Base-by-base conservation (phyloP, 2,797 vertebrate genomes). In the Phalloptychus januarius region DNA sequence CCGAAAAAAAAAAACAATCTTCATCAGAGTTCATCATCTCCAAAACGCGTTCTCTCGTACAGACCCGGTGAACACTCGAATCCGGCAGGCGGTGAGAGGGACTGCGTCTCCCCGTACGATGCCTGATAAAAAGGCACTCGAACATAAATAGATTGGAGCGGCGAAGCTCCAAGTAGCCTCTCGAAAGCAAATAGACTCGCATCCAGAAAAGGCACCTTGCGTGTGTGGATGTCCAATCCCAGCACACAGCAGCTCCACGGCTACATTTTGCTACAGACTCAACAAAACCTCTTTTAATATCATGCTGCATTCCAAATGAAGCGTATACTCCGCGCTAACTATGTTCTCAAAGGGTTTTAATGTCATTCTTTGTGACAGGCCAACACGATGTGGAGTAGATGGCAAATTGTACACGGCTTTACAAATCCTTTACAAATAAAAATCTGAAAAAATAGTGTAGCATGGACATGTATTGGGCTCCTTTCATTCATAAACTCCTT, bases 61-160 rank as follows among this genome's bases (percentile, higher is more conserved):
- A 81, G 86, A 82, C 79, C 16, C 67, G 80, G 82, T 46, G 71
- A 88, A 72, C 84, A 83, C 76, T 28, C 82, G 74, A 89, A 87
- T 91, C 86, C 88, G 18, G 79, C 40, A 4, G 81, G 69, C 73
- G 65, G 91, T 88, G 90, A 86, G 88, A n/a, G 85, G 81, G 89
- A 70, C 50, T 86, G 69, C 86, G 87, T 87, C 86, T 85, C 88
- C 83, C 88, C 84, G 82, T 84, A 12, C 86, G 67, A 46, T 25
- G 85, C 85, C 88, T 77, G 88, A 78, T 89, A 85, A 90, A 52
- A 92, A 90, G 87, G 82, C 88, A 86, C 93, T 93, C 83, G 80
- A 93, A 89, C 89, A 91, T 85, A 91, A 94, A 93, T 91, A 94
- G 91, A 93, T 83, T 85, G 87, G 83, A 91, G 86, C 73, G 87